Base-by-base conservation (phyloP, 2,888 invertebrate genomes). In the Neoitamus cyanurus region DNA sequence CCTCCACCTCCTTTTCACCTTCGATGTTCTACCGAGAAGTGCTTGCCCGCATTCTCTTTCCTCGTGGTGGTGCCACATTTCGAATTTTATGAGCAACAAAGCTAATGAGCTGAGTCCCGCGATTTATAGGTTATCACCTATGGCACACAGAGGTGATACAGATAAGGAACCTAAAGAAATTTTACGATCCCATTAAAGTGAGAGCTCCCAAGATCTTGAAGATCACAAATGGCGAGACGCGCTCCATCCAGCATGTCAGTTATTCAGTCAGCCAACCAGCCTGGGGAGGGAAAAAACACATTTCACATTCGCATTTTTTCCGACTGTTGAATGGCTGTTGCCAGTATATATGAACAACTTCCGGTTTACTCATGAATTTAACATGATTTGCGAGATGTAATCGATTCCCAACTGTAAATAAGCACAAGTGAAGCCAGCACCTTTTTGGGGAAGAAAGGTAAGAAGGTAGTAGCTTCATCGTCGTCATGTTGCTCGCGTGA, bases 131-230 rank as follows among this genome's bases (percentile, higher is more conserved):
- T 78, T 31, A 78, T 78, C 78, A 58, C 13, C 20, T 30, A 28
- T 77, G 25, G 34, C 11, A 30, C 31, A 78, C 20, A 48, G 15
- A 78, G 48, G 48, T 78, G 78, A 58, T 78, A 78, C 78, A 78
- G 78, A 78, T 78, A 78, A 78, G 78, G 31, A 31, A 48, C 58
- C 58, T 58, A 58, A 48, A 48, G 78, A 78, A 78, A 78, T 78
- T 78, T 78, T 46, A 78, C 9, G 77, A 46, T 77, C 31, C 78
- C 78, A 78, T 78, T 78, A 78, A 78, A 78, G 78, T 78, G 78
- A 78, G 78, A 78, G 78, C 78, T 78, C 58, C 58, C 58, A 20
- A 58, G 58, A 58, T 58, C 25, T 58, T 1, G 58, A 34, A 78
- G 78, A 78, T 78, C 78, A 15, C n/a, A 78, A 78, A 48, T 78